Evolutionary conservation across 2,113 vertebrate genomes (phyloP).

Genomic region (Camelus dromedarius): DNA sequence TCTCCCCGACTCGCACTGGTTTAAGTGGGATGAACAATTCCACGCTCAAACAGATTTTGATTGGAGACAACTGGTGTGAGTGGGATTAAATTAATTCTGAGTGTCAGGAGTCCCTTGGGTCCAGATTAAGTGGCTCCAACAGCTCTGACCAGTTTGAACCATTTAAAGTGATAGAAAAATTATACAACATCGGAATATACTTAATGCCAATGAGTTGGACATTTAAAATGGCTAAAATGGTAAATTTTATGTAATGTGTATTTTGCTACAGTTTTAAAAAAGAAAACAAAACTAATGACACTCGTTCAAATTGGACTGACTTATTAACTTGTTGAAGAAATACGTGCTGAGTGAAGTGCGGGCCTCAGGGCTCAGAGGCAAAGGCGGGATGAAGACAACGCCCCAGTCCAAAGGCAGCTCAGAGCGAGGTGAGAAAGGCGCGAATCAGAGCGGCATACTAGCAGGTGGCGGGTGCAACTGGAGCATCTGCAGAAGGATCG

Average conservation of each 20-base stretch:
- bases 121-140: neutral
- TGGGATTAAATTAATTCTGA: neutral
- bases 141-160: neutral
- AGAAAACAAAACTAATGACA: neutral
- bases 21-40: neutral
- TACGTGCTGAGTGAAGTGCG: neutral
- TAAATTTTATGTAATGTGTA: neutral
- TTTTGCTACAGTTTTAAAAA: neutral
- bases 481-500: neutral
- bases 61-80: neutral
- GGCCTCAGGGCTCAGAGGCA: neutral
- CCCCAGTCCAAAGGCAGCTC: neutral
- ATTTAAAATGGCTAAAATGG: neutral
- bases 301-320: neutral
- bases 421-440: neutral
- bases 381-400: neutral
- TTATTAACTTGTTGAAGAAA: neutral
- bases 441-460: neutral
- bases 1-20: neutral
- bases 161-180: conserved; percentile 14
- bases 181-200: neutral
- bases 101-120: neutral
- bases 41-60: neutral
- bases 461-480: too few relatives aligned
- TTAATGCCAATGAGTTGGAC: neutral